A percentile compares a stretch with the other conserved stretches of the same genome.
Conservation (phyloP, 2,888 invertebrate genomes). For the Ormyrus rosae region DNA sequence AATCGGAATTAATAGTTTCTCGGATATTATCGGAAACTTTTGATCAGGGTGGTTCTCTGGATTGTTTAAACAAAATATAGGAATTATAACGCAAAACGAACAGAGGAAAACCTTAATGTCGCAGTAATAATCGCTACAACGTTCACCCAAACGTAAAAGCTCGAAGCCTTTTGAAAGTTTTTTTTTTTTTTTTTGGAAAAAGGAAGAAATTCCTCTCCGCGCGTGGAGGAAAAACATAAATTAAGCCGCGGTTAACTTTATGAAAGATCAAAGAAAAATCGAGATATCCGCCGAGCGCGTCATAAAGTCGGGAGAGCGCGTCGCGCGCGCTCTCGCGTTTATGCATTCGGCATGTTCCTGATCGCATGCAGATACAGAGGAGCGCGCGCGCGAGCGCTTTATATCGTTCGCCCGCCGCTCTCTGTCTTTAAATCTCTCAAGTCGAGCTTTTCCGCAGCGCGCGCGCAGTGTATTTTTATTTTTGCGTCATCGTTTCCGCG, state of each 20-base stretch:
- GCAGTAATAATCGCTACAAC: no score
- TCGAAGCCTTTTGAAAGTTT: neutral
- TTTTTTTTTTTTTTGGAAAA: neutral
- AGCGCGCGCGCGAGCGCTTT: neutral
- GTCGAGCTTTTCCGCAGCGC: no score
- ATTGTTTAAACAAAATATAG: no score
- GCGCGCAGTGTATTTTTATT: neutral
- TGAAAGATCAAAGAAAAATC: conserved; percentile 9
- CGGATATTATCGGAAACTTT: no score
- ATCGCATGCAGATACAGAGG: neutral
- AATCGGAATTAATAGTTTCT: no score
- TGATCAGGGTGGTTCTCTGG: no score
- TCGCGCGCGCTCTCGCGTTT: conserved; percentile 9
- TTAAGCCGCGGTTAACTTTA: conserved; percentile 10
- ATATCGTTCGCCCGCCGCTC: neutral
- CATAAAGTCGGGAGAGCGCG: neutral
- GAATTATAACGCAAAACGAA: no score
- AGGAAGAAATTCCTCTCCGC: neutral
- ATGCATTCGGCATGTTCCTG: conserved; percentile 9
- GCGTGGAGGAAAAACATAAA: neutral
- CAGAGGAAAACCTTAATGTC: no score
- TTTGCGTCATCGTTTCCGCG: neutral
- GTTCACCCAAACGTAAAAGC: no score
- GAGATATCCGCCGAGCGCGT: neutral
- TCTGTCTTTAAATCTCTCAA: neutral